Base-by-base conservation (phyloP, 2,888 invertebrate genomes). In the Stenurella melanura region DNA sequence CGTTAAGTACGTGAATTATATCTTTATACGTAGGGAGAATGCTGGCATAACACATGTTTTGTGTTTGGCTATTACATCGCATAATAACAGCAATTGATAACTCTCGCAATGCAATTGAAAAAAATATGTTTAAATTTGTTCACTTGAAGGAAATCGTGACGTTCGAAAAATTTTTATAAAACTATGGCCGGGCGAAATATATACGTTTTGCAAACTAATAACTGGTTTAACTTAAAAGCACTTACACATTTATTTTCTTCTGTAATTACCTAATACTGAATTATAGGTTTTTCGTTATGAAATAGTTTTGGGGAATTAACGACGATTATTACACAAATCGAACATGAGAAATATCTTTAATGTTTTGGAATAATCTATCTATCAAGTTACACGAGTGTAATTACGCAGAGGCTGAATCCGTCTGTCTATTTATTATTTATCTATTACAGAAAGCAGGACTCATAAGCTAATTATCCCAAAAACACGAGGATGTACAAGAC, bases 111-210 rank as follows among this genome's bases (percentile, higher is more conserved):
- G 74, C 76, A 79, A 78, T 77, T 78, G 76, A 71, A 78, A 76
- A 34, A 80, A 73, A 74, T 79, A 66, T 74, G 73, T 71, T 74
- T 70, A 79, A 79, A 79, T 78, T 78, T 78, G 78, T 78, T 73
- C 76, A 79, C 78, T 81, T 72, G 57, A 56, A 81, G 79, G 78
- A 69, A 78, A 79, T 79, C 81, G 81, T 81, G 81, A 79, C 69
- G 73, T 67, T 68, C 42, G 34, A 73, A 76, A 79, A 68, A 71
- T 70, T 73, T 74, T 12, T 63, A 26, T 15, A 67, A 77, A 76
- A 74, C 42, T 71, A 75, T 60, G 54, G 38, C 67, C 58, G 66
- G 63, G 17, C 34, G 17, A 60, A 70, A 70, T 70, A 70, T 70
- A 58, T 60, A 70, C 60, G 56, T 34, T 70, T 70, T 38, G 17